These are phyloP conservation scores for Orientallactaga sibirica DNA, from an alignment of 2,797 vertebrate genomes.

Conservation along the genomic window DNA sequence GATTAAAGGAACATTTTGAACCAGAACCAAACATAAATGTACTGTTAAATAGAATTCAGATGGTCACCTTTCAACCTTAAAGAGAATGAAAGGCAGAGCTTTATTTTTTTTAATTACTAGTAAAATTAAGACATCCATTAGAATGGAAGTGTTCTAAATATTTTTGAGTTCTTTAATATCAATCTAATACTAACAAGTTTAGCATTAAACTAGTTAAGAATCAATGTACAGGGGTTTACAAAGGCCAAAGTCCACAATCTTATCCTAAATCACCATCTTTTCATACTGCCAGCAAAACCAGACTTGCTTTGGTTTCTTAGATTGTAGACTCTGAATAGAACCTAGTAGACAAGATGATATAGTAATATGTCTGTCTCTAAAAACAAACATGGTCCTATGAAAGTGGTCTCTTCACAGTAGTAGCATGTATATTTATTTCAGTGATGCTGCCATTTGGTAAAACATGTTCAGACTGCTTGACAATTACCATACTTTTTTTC, in stretches of 20 bases:
- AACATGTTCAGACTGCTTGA: not conserved
- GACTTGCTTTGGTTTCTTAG: constrained; percentile 52
- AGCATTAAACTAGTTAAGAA: constrained; percentile 48
- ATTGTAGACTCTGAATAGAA: not conserved
- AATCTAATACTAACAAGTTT: not conserved
- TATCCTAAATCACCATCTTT: constrained; percentile 40
- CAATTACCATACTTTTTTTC: not conserved
- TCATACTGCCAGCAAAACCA: constrained; percentile 5
- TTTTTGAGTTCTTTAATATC: constrained; percentile 36
- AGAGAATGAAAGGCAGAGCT: constrained; percentile 60
- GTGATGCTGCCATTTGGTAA: not conserved
- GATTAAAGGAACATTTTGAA: constrained; percentile 79
- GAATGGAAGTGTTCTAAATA: not conserved
- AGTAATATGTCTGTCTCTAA: constrained; percentile 1
- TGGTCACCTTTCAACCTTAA: constrained; percentile 75
- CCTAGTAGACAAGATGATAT: not conserved
- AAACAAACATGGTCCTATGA: constrained; percentile 22
- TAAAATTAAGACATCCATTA: constrained; percentile 65
- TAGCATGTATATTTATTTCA: constrained; percentile 29
- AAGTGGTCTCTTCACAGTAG: constrained; percentile 34
- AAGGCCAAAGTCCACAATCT: constrained; percentile 37
- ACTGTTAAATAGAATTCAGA: constrained; percentile 74
- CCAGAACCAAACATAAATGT: constrained; percentile 75
- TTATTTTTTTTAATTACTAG: constrained; percentile 50
- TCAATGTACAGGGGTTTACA: constrained; percentile 31